Evolutionary conservation across 35 echinoderm and acorn worm species (phyloP).

Genomic region (Eucidaris tribuloides): DNA sequence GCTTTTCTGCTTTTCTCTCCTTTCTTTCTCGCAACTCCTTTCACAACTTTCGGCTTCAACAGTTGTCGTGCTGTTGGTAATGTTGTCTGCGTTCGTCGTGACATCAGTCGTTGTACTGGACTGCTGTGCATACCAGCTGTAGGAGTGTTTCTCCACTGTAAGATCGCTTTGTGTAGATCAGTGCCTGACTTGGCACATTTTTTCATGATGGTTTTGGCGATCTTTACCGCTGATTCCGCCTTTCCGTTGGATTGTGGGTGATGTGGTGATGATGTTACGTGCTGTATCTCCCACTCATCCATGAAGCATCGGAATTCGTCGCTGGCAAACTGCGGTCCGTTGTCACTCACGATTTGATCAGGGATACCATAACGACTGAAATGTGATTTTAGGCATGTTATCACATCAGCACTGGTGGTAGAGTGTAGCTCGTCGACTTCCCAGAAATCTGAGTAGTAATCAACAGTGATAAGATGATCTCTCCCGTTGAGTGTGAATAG

Average conservation of each 20-base stretch:
- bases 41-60: constrained; percentile 37
- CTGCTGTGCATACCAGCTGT: constrained; percentile 36
- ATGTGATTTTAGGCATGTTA: constrained; percentile 28
- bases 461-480: constrained; percentile 55
- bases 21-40: not conserved
- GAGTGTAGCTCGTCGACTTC: constrained; percentile 50
- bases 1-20: not conserved
- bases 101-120: constrained; percentile 59
- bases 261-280: constrained; percentile 43
- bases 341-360: constrained; percentile 49
- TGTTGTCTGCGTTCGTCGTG: constrained; percentile 39
- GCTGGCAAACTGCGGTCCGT: constrained; percentile 60
- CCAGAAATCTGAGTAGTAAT: constrained; percentile 73
- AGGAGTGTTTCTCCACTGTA: constrained; percentile 66
- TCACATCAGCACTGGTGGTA: constrained; percentile 5
- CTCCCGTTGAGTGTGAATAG: constrained; percentile 22
- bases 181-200: constrained; percentile 9
- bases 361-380: constrained; percentile 54
- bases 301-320: constrained; percentile 42
- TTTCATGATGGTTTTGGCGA: constrained; percentile 53
- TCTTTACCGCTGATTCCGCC: constrained; percentile 64
- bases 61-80: constrained; percentile 36
- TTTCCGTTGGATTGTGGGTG: constrained; percentile 62
- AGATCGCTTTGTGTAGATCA: constrained; percentile 49
- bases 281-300: constrained; percentile 38